Evolutionary conservation across 2,113 vertebrate genomes (phyloP), one percentile per base, ranked within the genome.

Genomic region (Halichoeres trimaculatus): DNA sequence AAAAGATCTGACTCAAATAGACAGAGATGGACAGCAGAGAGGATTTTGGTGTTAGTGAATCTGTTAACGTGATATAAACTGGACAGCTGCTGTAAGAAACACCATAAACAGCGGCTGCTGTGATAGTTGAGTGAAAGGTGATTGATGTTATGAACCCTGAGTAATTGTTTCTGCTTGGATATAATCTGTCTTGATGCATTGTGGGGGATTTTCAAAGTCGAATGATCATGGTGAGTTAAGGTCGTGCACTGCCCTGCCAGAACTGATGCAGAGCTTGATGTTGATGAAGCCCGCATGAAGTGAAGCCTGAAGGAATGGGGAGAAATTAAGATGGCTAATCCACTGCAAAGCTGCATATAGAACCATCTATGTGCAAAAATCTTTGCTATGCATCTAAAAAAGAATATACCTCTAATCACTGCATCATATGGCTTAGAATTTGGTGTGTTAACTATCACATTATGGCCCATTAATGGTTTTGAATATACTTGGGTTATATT

Each of bases 211-310:
- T 48, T 41, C 23, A 75, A 53, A 74, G 24, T 74, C 20, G 10
- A 55, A 50, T 66, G 55, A 73, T 56, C 14, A 40, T 22, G 67
- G 84, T 84, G 63, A 68, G 59, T 26, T 76, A 34, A 81, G 20
- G 24, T 26, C 1, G 10, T 20, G 53, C 58, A 47, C 59, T 47
- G 19, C 64, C 20, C 65, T 53, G 70, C 60, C 76, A 76, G n/a
- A 72, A 20, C 57, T 53, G 62, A 78, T 85, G 58, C n/a, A 41
- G 26, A 54, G 36, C 55, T 67, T 78, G 50, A 64, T 76, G 78
- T 59, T 79, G 73, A 81, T 2, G 40, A 74, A 52, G 50, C 48
- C 23, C 13, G 19, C 74, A 50, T 64, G 41, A 53, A 77, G 66
- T 40, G 52, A 65, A 36, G 56, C 70, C 75, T 30, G 70, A 63